Base-by-base conservation (phyloP, 1,140 invertebrate species). In the Drosophila biarmipes region DNA sequence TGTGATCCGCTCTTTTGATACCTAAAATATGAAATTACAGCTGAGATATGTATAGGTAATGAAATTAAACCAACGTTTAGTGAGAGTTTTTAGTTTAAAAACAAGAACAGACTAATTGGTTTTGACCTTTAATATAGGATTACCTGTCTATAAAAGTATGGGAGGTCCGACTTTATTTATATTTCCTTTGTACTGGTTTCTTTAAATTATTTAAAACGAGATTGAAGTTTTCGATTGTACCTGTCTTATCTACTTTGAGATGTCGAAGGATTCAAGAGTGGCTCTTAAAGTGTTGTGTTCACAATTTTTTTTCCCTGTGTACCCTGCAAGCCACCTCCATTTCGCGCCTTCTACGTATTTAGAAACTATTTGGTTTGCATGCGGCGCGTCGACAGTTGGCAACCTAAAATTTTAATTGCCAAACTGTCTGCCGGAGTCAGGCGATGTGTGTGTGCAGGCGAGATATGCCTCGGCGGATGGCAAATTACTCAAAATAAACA, bases 401-500 rank as follows among this genome's bases (percentile, higher is more conserved):
- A 87, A 86, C 78, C 82, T 71, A 59, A 64, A 64, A 82, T 87
- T 86, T 86, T 86, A 86, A 86, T 86, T 85, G 81, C 82, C 61
- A 53, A 58, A 72, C 72, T 68, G 54, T 58, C 57, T 56, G 38
- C 29, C 72, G 48, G 31, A 51, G 59, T 64, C 71, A 74, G 45
- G 72, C 78, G n/a, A 62, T 12, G 24, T 34, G 51, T 59, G 54
- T 59, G 54, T 43, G 27, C 21, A 38, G 43, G 38, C 37, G 34
- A 46, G 56, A 49, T 63, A 53, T 57, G 46, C 27, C 29, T 40
- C 12, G 51, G 29, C 29, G 42, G 45, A 78, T 73, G 58, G 63
- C 48, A 64, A 87, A 86, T 86, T 86, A 87, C 78, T 78, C 64
- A 87, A 87, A 86, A 86, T 86, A 86, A 86, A 86, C 73, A 86